Evolutionary conservation across 2,888 invertebrate genomes (phyloP).

Genomic region (Clusia tigrina): DNA sequence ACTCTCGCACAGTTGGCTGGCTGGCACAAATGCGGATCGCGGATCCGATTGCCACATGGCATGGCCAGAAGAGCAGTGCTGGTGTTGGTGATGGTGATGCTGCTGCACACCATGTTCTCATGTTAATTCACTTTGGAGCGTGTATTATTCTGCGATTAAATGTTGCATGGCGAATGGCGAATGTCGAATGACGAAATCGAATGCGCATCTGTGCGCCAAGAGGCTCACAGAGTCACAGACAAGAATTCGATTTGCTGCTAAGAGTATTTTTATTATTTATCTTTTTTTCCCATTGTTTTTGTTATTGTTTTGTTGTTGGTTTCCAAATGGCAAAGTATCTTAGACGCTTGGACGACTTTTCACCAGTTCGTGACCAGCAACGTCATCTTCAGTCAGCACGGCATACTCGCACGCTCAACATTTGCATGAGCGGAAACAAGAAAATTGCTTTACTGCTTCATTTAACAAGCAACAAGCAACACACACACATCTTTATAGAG

Average conservation of each 20-base stretch:
- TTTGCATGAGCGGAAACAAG: no score
- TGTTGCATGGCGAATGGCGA: not conserved
- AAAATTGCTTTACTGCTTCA: conserved; percentile 9
- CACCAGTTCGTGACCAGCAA: conserved; percentile 20
- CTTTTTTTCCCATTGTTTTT: not conserved
- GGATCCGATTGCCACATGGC: no score
- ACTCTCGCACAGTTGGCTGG: no score
- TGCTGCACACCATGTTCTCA: not conserved
- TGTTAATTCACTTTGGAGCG: not conserved
- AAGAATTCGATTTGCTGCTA: conserved; percentile 7
- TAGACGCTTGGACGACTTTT: conserved; percentile 16
- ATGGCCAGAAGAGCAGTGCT: no score
- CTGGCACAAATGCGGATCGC: no score
- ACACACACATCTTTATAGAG: no score
- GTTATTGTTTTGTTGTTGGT: not conserved
- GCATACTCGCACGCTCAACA: no score
- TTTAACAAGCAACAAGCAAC: conserved; percentile 13
- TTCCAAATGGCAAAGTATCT: conserved; percentile 53
- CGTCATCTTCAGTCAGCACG: no score
- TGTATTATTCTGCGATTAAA: not conserved
- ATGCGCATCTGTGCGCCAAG: not conserved
- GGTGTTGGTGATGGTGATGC: no score
- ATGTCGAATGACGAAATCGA: not conserved
- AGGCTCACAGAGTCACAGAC: no score
- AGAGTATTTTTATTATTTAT: no score